Conservation (phyloP, 2,888 invertebrate species). For the Sarcophaga rosellei region DNA sequence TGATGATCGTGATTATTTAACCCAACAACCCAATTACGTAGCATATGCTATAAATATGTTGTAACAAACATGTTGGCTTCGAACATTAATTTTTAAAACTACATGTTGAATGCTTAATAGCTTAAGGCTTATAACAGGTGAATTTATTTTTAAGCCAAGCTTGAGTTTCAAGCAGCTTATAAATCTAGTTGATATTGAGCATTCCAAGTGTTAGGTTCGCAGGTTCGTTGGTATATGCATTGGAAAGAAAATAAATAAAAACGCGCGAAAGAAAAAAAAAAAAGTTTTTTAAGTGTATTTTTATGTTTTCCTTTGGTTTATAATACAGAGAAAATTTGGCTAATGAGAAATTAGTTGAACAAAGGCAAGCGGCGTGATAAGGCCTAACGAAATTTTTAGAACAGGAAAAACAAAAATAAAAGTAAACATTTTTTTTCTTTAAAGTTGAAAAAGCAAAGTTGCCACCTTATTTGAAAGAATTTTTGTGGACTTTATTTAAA, state of each 20-base stretch:
- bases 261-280: slow-evolving; percentile 35
- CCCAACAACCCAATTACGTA: slow-evolving; percentile 44
- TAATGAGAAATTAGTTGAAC: slow-evolving; percentile 25
- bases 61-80: slow-evolving; percentile 27
- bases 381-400: background rate
- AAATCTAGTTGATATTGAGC: slow-evolving; percentile 53
- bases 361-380: slow-evolving; percentile 31
- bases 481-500: background rate
- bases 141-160: slow-evolving; percentile 43
- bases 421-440: background rate
- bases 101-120: background rate
- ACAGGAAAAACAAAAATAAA: background rate
- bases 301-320: background rate
- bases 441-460: background rate
- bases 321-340: slow-evolving; percentile 16
- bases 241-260: background rate
- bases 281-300: background rate
- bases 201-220: slow-evolving; percentile 47
- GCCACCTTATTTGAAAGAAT: slow-evolving; percentile 28
- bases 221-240: too few species aligned
- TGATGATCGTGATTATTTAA: slow-evolving; percentile 38
- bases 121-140: background rate
- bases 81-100: slow-evolving; percentile 17
- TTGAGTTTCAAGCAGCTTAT: slow-evolving; percentile 20
- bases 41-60: background rate